phyloP scores from a whole-genome alignment of 2,113 vertebrate genomes.

The Podocnemis expansa region DNA sequence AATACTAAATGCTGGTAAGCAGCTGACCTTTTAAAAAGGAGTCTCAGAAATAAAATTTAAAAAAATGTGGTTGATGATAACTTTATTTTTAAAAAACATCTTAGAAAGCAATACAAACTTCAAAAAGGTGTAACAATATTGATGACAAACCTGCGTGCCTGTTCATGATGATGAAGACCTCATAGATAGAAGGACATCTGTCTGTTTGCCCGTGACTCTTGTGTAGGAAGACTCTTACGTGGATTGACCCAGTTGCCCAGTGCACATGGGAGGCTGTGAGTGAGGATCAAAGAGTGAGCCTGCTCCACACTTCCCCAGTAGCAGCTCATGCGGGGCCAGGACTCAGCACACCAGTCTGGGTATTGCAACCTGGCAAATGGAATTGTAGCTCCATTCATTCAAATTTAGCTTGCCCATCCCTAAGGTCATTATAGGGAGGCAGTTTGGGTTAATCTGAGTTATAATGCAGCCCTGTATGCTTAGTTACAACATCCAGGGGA shows the following conservation, averaged over 20 bases:
- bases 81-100: background rate
- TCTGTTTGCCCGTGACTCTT: background rate
- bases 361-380: background rate
- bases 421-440: background rate
- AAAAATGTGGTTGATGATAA: background rate
- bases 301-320: background rate
- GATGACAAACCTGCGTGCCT: fast-evolving
- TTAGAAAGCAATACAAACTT: background rate
- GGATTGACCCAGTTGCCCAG: background rate
- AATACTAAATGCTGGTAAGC: background rate
- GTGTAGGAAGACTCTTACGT: background rate
- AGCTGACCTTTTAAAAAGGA: background rate
- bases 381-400: background rate
- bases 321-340: background rate
- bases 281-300: background rate
- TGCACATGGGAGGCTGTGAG: background rate
- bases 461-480: background rate
- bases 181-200: background rate
- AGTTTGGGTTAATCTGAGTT: background rate
- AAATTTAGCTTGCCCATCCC: background rate
- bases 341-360: background rate
- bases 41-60: background rate
- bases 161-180: background rate
- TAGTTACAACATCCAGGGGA: background rate
- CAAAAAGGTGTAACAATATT: background rate